phyloP scores from a whole-genome alignment of 1,140 invertebrate genomes.

The Drosophila pandora region DNA sequence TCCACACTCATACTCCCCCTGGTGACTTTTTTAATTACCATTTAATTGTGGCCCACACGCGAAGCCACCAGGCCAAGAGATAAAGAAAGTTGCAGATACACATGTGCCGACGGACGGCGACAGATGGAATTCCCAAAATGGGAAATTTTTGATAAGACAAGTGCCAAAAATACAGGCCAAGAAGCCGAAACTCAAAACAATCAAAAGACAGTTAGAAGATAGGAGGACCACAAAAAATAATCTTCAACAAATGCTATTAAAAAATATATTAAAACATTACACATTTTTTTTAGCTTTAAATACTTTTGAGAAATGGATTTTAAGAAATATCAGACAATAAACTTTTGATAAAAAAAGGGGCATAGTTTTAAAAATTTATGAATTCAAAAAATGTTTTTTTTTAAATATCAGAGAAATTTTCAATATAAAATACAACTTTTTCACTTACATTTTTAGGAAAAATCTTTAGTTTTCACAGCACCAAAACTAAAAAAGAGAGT shows the following conservation, averaged over 20 bases:
- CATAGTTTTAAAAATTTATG: no score
- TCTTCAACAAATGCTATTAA: neutral
- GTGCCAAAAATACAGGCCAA: slow-evolving; percentile 11
- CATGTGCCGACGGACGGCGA: slow-evolving; percentile 27
- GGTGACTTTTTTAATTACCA: slow-evolving; percentile 59
- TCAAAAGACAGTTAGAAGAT: slow-evolving; percentile 57
- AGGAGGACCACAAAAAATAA: neutral
- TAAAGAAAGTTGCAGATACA: slow-evolving; percentile 6
- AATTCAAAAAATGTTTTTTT: no score
- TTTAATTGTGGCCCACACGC: slow-evolving; percentile 58
- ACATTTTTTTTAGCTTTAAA: neutral
- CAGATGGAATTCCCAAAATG: slow-evolving; percentile 35
- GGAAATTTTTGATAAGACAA: slow-evolving; percentile 50
- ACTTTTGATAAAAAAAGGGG: no score
- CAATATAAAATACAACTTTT: neutral
- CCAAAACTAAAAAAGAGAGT: neutral
- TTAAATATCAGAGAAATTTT: neutral
- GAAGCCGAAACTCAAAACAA: slow-evolving; percentile 44
- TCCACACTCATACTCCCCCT: neutral
- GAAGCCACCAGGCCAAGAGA: slow-evolving; percentile 27
- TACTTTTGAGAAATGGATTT: neutral
- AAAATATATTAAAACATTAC: neutral
- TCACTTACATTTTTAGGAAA: neutral
- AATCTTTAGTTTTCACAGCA: neutral
- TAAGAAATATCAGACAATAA: no score